Conservation (phyloP, 2,888 invertebrate genomes). For the Limenitis arthemis region DNA sequence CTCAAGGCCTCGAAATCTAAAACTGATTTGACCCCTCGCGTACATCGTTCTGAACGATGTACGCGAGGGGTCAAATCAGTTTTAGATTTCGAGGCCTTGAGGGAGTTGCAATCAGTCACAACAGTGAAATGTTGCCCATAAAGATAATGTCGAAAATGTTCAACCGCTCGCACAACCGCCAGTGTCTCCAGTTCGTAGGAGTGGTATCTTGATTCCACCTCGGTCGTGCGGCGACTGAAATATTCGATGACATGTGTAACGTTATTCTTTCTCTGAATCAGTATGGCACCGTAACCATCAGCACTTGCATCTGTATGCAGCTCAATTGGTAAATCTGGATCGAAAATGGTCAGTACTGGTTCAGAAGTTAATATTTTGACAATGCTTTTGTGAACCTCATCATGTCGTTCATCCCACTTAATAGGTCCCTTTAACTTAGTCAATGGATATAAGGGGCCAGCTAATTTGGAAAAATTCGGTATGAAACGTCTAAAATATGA, state of each 20-base stretch:
- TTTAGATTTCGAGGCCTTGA: conserved; percentile 17
- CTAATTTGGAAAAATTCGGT: background rate
- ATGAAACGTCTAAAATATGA: background rate
- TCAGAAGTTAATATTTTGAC: conserved; percentile 16
- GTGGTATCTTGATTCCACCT: conserved; percentile 11
- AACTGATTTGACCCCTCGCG: too few relatives aligned
- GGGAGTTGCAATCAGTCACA: conserved; percentile 1
- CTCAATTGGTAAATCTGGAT: conserved; percentile 20
- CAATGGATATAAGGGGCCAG: background rate
- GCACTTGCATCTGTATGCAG: conserved; percentile 29
- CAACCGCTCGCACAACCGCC: conserved; percentile 5
- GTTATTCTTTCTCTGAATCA: conserved; percentile 5
- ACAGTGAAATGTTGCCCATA: conserved; percentile 19
- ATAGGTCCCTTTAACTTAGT: background rate
- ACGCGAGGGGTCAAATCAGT: conserved; percentile 26
- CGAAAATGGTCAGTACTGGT: conserved; percentile 26
- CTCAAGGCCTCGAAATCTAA: too few relatives aligned
- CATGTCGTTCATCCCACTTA: conserved; percentile 4
- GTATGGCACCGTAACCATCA: conserved; percentile 26
- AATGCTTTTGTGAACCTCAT: conserved; percentile 9
- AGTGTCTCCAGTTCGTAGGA: conserved; percentile 16
- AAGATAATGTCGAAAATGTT: conserved; percentile 23
- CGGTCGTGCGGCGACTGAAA: conserved; percentile 7
- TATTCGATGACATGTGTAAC: conserved; percentile 3
- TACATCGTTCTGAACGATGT: too few relatives aligned